Conservation (phyloP, 92 coral and sea anemone species). For the Siderastrea siderea region DNA sequence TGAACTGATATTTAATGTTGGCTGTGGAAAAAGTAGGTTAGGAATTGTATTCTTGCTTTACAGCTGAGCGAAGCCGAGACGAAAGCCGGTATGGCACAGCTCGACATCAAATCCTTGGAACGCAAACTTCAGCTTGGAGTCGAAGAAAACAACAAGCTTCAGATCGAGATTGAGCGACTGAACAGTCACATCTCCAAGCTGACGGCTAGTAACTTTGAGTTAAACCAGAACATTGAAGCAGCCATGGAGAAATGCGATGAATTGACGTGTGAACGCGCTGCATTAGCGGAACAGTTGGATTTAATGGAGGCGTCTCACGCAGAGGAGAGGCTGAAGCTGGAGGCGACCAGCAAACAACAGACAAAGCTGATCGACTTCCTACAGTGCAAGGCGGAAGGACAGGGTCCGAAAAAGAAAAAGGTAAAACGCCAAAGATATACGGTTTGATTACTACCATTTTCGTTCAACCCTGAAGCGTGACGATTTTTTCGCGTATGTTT, state of each 20-base stretch:
- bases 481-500: no score
- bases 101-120: constrained; percentile 91
- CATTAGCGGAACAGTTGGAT: constrained; percentile 93
- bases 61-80: constrained; percentile 93
- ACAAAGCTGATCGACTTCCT: constrained; percentile 97
- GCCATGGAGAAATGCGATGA: constrained; percentile 86
- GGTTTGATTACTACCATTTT: no score
- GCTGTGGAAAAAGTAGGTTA: no score
- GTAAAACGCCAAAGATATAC: not conserved
- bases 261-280: constrained; percentile 74
- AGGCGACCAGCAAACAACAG: constrained; percentile 96
- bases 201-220: constrained; percentile 86
- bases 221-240: constrained; percentile 89
- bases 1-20: no score
- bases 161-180: constrained; percentile 87
- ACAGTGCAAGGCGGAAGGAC: constrained; percentile 95
- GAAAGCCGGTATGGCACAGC: constrained; percentile 82
- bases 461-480: no score
- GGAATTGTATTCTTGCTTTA: not conserved
- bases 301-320: constrained; percentile 95
- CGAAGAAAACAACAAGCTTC: constrained; percentile 81
- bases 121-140: constrained; percentile 89
- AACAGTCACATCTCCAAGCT: constrained; percentile 73
- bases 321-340: constrained; percentile 95
- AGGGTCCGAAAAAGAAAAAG: constrained; percentile 87